A percentile compares a stretch with the other conserved stretches of the same genome.
Conservation (phyloP, 1,140 invertebrate species). For the Ridgeia piscesae region DNA sequence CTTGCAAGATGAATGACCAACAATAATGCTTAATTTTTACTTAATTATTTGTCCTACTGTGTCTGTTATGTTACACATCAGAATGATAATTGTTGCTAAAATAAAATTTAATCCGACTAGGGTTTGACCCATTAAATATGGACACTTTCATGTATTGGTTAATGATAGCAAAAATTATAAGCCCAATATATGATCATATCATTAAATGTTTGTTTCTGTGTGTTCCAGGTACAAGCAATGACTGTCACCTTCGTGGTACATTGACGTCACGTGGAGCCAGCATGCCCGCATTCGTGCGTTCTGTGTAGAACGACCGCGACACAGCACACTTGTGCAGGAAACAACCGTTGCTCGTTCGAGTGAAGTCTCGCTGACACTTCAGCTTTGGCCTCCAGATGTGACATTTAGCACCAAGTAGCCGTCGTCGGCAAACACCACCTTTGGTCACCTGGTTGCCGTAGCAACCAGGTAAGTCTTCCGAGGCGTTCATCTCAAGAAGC, state of each 20-base stretch:
- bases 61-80: too few species aligned
- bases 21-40: too few species aligned
- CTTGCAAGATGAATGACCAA: too few species aligned
- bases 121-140: too few species aligned
- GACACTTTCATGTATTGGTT: too few species aligned
- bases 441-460: neutral
- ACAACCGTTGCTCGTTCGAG: neutral
- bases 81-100: too few species aligned
- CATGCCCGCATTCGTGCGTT: neutral
- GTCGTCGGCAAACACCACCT: neutral
- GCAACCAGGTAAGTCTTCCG: neutral
- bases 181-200: too few species aligned
- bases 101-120: too few species aligned
- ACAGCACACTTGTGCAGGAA: neutral
- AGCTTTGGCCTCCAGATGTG: neutral
- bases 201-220: neutral
- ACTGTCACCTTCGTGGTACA: neutral
- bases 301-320: neutral
- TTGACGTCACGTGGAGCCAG: neutral
- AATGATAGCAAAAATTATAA: too few species aligned
- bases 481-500: neutral
- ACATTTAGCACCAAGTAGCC: neutral
- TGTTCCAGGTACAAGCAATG: neutral
- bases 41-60: too few species aligned
- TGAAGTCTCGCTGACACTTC: neutral